phyloP scores from a whole-genome alignment of 2,888 invertebrate genomes.

The Xestia ashworthii region DNA sequence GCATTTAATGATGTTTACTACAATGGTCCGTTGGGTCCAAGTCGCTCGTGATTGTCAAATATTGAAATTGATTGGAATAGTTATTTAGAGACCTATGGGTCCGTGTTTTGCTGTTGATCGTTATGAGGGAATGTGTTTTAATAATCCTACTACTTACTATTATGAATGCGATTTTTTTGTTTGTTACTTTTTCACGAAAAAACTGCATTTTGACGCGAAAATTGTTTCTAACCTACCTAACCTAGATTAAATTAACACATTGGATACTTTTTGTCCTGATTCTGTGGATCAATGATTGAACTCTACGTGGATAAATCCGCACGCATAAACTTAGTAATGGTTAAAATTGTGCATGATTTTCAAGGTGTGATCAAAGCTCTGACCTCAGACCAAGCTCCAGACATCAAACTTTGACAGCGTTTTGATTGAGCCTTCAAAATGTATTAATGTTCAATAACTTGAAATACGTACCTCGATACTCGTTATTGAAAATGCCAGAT shows the following conservation, averaged over 20 bases:
- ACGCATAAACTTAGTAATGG: too few relatives aligned
- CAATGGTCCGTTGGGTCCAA: slow-evolving; percentile 54
- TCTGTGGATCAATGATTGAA: background rate
- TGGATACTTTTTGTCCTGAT: background rate
- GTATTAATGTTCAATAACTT: background rate
- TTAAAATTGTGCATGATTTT: too few relatives aligned
- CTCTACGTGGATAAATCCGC: too few relatives aligned
- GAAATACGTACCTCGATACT: background rate
- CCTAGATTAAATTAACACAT: background rate
- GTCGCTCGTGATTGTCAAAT: slow-evolving; percentile 60
- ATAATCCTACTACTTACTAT: background rate
- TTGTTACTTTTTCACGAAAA: background rate
- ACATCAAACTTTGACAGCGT: too few relatives aligned
- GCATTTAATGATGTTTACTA: slow-evolving; percentile 75
- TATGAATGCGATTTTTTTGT: background rate
- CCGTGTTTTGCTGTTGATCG: slow-evolving; percentile 3
- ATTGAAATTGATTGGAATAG: slow-evolving; percentile 55
- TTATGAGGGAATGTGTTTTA: slow-evolving; percentile 1
- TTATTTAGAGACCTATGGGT: slow-evolving; percentile 21
- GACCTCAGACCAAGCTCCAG: too few relatives aligned
- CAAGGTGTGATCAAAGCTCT: too few relatives aligned
- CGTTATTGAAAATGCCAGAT: slow-evolving; percentile 5
- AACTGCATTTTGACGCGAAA: too few relatives aligned
- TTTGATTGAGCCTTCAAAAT: background rate
- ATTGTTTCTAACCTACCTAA: too few relatives aligned